Conservation (phyloP, 2,888 invertebrate genomes). For the Callosobruchus maculatus region DNA sequence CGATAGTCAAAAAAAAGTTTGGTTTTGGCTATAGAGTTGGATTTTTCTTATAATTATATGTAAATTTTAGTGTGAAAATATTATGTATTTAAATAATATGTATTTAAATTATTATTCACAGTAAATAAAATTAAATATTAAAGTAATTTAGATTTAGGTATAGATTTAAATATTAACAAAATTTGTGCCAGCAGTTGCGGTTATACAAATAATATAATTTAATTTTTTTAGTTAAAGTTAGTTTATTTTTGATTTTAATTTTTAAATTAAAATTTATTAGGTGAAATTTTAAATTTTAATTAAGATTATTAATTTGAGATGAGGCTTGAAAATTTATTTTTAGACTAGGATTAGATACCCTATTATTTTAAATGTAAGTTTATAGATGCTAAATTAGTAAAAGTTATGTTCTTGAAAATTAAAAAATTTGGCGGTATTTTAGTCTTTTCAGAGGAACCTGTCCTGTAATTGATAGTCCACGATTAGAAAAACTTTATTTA, state of each 20-base stretch:
- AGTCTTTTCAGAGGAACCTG: constrained; percentile 68
- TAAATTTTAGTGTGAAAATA: constrained; percentile 50
- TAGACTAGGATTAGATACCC: constrained; percentile 70
- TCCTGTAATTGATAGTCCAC: constrained; percentile 66
- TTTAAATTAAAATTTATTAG: constrained; percentile 54
- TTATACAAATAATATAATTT: constrained; percentile 57
- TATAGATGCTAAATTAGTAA: constrained; percentile 57
- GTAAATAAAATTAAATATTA: constrained; percentile 57
- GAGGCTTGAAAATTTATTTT: constrained; percentile 47
- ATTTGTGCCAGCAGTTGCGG: constrained; percentile 71
- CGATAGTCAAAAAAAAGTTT: constrained; percentile 45
- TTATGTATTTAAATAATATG: constrained; percentile 12
- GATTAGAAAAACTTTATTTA: too few species aligned
- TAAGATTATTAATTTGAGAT: constrained; percentile 45
- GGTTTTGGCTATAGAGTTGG: constrained; percentile 52
- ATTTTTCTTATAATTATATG: constrained; percentile 56
- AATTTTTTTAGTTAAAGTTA: constrained; percentile 37
- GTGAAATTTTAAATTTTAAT: constrained; percentile 62
- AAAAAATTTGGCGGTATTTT: constrained; percentile 69
- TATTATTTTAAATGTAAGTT: constrained; percentile 61
- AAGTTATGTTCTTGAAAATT: constrained; percentile 61
- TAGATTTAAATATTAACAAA: constrained; percentile 58
- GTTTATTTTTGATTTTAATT: too few species aligned
- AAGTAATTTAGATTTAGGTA: constrained; percentile 61
- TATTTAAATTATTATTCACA: constrained; percentile 26